Base-by-base conservation (phyloP, 2,888 invertebrate species). In the Athalia circularis region DNA sequence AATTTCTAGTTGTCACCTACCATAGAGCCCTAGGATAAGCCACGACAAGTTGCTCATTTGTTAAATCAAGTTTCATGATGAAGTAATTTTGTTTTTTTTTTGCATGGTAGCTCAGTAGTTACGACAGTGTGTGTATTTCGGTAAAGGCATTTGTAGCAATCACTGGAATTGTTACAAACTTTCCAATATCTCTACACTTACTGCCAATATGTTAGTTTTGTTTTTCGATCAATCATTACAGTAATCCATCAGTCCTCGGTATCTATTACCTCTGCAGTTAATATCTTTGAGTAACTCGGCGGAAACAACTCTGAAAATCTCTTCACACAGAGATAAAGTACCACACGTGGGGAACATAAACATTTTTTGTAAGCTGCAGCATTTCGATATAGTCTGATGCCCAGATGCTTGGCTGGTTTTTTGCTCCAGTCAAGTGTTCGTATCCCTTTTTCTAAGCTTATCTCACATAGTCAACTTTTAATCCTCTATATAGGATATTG, bases 341-440 rank as follows among this genome's bases (percentile, higher is more conserved):
- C 59, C 13, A 72, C 72, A 72, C 72, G 48, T 72, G 61, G 50
- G 43, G 9, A 61, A 47, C 59, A 59, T 61, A 59, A 72, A 72
- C 72, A 72, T 5, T 72, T 72, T 72, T 72, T 72, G 59, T 47
- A 47, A 0, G 47, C 57, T 57, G 47, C 72, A 59, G 57, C 47
- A 45, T 43, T 72, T 57, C 45, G 72, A 59, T 57, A 68, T 52
- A 59, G 47, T 59, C 72, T 45, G 72, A 72, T 67, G 78, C 79
- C 82, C 84, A 85, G 84, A 86, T 85, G 85, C 80, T 83, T 78
- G 70, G 57, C 65, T 78, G 70, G 11, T 81, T 83, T 80, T 85
- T 85, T 84, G 65, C 45, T 65, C 0, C 43, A 54, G 61, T 81
- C 82, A 81, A 82, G 82, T 84, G 81, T 79, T 64, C 80, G 80